phyloP scores from a whole-genome alignment of 64 coral and sea anemone species.

The Pachyseris speciosa region DNA sequence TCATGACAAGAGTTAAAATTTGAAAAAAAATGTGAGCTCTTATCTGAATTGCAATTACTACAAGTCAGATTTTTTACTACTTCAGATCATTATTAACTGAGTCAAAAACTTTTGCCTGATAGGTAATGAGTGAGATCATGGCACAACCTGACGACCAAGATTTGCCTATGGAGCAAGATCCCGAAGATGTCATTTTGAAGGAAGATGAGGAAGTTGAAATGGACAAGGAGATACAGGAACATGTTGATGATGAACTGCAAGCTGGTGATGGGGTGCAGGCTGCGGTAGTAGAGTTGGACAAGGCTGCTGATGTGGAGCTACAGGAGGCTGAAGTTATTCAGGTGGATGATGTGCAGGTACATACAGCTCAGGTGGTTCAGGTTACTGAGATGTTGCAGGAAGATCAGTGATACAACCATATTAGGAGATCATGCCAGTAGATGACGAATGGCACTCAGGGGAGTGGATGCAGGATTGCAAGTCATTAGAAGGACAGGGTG shows the following conservation, averaged over 20 bases:
- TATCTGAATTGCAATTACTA: no score
- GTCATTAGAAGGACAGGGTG: no score
- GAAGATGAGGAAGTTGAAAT: background rate
- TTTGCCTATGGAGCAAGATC: background rate
- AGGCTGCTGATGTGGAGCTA: background rate
- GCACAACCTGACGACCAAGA: background rate
- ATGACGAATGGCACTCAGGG: no score
- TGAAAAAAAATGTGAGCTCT: no score
- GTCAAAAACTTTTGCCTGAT: background rate
- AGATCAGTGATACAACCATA: no score
- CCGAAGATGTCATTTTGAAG: background rate
- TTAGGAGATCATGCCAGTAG: no score
- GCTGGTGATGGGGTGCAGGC: background rate
- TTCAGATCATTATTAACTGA: background rate
- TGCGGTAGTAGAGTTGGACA: background rate
- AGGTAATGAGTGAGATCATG: background rate
- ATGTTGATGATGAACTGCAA: background rate
- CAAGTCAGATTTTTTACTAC: background rate
- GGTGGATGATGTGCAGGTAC: no score
- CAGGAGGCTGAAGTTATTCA: no score
- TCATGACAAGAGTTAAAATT: no score
- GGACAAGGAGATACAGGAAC: background rate
- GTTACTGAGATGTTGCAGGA: no score
- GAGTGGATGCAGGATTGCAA: no score
- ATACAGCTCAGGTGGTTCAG: no score